Base-by-base conservation (phyloP, 2,113 vertebrate species). In the Tetraodon nigroviridis region DNA sequence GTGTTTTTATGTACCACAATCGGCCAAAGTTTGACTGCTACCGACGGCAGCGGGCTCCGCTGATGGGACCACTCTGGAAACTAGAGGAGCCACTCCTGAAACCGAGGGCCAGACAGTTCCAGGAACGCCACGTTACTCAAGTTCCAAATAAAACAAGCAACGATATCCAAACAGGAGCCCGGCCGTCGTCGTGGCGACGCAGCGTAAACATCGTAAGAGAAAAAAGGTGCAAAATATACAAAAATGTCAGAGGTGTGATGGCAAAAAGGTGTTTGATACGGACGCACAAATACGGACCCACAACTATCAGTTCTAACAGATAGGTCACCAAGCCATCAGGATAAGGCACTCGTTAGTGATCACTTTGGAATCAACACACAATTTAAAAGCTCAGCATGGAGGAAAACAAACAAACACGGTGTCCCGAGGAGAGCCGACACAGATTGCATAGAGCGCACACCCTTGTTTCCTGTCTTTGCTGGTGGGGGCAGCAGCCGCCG, bases 201-300 rank as follows among this genome's bases (percentile, higher is more conserved):
- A 67, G 62, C 67, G 77, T 86, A 86, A 90, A 87, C 83, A 82
- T 76, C 52, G 65, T 67, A 68, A 71, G 50, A 45, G 66, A 65
- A 51, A 85, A 85, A 89, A 87, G 89, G 90, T 91, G 90, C 90
- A 91, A 91, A 89, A 88, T 82, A 86, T 86, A 86, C 81, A 82
- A 75, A 79, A 42, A 49, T 58, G 41, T 45, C n/a, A 5, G 37
- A 64, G 55, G 53, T 55, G 64, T 46, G 22, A 67, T 57, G 21
- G 55, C 14, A 18, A 52, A 68, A 64, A 44, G 27, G 56, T 61
- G 69, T 56, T 14, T 46, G 15, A 46, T 17, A 37, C 44, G n/a
- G 44, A 46, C 44, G 42, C 15, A 15, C 10, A 15, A 44, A 17
- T 46, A 5, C 6, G 16, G 16, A 5, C n/a, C 15, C n/a, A 46